These are phyloP conservation scores for Coregonus clupeaformis DNA, from an alignment of 2,113 vertebrate genomes.

Conservation along the genomic window DNA sequence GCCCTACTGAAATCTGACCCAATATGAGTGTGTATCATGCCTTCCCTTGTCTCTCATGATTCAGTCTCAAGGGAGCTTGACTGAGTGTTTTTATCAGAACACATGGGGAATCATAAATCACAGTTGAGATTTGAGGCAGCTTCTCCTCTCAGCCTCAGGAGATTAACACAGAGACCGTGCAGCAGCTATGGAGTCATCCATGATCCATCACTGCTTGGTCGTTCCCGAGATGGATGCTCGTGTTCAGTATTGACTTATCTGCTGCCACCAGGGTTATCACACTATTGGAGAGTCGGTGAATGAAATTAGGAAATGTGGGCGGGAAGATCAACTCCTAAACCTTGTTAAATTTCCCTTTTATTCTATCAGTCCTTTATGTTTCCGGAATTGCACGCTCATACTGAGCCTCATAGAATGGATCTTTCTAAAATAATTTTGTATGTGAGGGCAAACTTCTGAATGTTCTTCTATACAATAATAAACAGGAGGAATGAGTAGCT, in stretches of 20 bases:
- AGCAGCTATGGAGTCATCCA: constrained; percentile 30
- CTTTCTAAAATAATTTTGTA: not conserved
- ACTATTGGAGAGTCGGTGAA: constrained; percentile 19
- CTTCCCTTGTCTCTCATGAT: not conserved
- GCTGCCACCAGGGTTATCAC: constrained; percentile 35
- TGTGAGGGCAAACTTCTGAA: not conserved
- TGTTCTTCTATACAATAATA: not conserved
- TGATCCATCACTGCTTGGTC: constrained; percentile 44
- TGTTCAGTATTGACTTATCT: constrained; percentile 45
- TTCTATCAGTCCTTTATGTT: constrained; percentile 1
- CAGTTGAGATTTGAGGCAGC: constrained; percentile 21
- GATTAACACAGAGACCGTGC: constrained; percentile 34
- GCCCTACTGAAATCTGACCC: constrained; percentile 9
- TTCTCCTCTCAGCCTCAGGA: constrained; percentile 30
- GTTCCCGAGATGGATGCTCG: constrained; percentile 52
- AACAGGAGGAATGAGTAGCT: not conserved
- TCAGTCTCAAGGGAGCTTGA: constrained; percentile 24
- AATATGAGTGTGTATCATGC: constrained; percentile 5
- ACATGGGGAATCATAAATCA: constrained; percentile 34
- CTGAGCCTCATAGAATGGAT: not conserved
- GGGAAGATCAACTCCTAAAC: constrained; percentile 1
- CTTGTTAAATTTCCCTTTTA: not conserved
- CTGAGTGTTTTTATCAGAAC: constrained; percentile 22
- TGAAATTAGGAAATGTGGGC: constrained; percentile 35
- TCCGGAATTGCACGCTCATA: not conserved